A percentile compares a stretch with the other conserved stretches of the same genome.
Conservation (phyloP, 2,113 vertebrate species). For the Myxocyprinus asiaticus region DNA sequence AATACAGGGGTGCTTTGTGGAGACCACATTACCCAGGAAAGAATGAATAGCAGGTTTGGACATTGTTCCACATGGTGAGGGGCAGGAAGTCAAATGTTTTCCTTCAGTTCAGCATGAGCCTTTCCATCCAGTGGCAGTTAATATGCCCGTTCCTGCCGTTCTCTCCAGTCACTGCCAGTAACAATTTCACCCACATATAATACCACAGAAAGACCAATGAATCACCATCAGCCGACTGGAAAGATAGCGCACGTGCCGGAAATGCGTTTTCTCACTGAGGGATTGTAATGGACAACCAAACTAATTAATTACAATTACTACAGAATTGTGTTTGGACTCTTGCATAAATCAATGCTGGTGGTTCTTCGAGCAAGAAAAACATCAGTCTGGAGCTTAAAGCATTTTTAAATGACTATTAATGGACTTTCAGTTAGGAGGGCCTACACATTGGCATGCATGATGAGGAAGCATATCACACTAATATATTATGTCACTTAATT, state of each 20-base stretch:
- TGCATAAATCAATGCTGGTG: slow-evolving; percentile 18
- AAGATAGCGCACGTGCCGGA: neutral
- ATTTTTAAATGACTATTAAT: neutral
- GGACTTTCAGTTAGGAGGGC: neutral
- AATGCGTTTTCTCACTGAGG: slow-evolving; percentile 27
- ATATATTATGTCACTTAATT: neutral
- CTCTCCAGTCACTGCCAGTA: slow-evolving; percentile 40
- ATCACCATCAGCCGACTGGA: slow-evolving; percentile 35
- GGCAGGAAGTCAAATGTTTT: slow-evolving; percentile 67
- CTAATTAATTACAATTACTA: slow-evolving; percentile 4
- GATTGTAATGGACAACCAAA: slow-evolving; percentile 26
- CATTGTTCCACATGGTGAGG: slow-evolving; percentile 51
- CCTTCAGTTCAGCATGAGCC: too few relatives aligned
- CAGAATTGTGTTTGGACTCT: slow-evolving; percentile 29
- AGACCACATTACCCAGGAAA: slow-evolving; percentile 49
- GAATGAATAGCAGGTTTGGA: slow-evolving; percentile 66
- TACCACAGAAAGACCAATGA: slow-evolving; percentile 43
- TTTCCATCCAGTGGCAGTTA: slow-evolving; percentile 63
- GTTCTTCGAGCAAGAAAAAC: neutral
- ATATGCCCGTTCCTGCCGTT: slow-evolving; percentile 49
- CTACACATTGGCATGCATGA: neutral
- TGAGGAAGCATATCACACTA: too few relatives aligned
- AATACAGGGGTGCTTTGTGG: slow-evolving; percentile 34
- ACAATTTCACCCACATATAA: slow-evolving; percentile 49
- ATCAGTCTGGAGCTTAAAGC: neutral